These are phyloP conservation scores for Alviniconcha strummeri DNA, from an alignment of 2,888 invertebrate species.

Conservation along the genomic window DNA sequence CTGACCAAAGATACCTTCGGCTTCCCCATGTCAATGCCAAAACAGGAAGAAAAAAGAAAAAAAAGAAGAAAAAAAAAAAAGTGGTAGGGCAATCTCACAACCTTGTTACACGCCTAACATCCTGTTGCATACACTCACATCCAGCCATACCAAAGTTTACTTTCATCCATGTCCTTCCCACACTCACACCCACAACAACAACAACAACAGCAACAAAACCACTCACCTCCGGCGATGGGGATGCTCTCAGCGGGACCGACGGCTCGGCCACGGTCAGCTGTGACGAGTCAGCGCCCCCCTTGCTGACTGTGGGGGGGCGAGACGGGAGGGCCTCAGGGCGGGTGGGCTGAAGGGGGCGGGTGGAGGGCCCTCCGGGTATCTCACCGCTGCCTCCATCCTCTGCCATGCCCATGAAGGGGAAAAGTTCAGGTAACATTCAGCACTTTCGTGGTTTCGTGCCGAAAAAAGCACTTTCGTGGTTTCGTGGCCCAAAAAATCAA, in stretches of 20 bases:
- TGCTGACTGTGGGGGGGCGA: slow-evolving; percentile 40
- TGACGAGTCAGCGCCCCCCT: slow-evolving; percentile 17
- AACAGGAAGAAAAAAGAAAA: not conserved
- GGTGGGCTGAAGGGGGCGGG: slow-evolving; percentile 42
- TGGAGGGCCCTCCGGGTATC: slow-evolving; percentile 41
- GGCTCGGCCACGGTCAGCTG: slow-evolving; percentile 44
- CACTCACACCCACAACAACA: not conserved
- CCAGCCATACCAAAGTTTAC: no score
- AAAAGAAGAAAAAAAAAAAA: not conserved
- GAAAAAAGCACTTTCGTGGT: no score
- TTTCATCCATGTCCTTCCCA: not conserved
- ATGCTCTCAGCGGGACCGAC: slow-evolving; percentile 41
- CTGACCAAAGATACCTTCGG: no score
- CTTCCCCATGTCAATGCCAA: no score
- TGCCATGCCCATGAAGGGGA: not conserved
- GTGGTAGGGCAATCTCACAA: not conserved
- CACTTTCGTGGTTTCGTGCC: no score
- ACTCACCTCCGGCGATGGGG: slow-evolving; percentile 49
- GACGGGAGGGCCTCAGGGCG: slow-evolving; percentile 44
- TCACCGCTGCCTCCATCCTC: slow-evolving; percentile 31
- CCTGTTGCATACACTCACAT: no score
- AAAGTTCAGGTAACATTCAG: no score
- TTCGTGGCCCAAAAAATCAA: no score
- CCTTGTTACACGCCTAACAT: no score
- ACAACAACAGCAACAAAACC: not conserved